phyloP scores from a whole-genome alignment of 2,113 vertebrate species.

The Antidorcas marsupialis region DNA sequence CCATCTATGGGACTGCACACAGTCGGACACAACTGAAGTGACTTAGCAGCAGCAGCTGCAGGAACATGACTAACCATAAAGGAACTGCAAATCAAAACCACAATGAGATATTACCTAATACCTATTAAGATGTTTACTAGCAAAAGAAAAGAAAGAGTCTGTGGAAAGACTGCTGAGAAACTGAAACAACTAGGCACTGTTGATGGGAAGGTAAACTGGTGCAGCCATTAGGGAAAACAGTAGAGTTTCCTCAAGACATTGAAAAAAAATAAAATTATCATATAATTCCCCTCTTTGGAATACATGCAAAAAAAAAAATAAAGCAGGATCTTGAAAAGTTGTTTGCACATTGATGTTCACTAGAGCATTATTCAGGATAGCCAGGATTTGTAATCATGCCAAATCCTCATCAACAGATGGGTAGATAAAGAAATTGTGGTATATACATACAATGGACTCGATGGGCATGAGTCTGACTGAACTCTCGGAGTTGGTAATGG shows the following conservation, averaged over 20 bases:
- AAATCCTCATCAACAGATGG: background rate
- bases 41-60: no score
- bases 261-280: background rate
- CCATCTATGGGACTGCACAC: accelerated
- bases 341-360: background rate
- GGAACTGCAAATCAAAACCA: background rate
- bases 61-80: background rate
- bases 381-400: background rate
- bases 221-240: background rate
- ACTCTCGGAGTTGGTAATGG: no score
- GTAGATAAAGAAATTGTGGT: background rate
- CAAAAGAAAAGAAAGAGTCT: background rate
- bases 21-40: accelerated
- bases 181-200: background rate
- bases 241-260: background rate
- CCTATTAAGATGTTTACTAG: background rate
- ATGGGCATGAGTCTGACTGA: no score
- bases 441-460: background rate
- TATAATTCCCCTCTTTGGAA: background rate
- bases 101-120: background rate
- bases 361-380: background rate
- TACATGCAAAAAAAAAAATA: background rate
- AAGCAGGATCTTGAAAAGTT: background rate
- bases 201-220: background rate
- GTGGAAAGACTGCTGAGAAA: background rate